phyloP scores from a whole-genome alignment of 2,797 vertebrate species.

The Parambassis ranga region DNA sequence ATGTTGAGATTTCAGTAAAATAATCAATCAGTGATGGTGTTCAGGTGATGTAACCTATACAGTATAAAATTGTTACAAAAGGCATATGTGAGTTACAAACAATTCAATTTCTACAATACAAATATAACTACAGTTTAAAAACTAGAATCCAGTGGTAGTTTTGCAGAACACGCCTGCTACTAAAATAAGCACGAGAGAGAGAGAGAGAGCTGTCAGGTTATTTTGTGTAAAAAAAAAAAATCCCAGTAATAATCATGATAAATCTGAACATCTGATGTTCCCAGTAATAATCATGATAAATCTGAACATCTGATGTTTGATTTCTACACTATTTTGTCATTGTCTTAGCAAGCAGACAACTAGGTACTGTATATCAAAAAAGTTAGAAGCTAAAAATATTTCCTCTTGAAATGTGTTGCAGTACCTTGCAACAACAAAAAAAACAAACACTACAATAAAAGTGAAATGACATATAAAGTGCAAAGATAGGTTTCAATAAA shows the following conservation, averaged over 20 bases:
- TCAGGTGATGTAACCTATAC: slow-evolving; percentile 73
- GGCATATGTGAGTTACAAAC: slow-evolving; percentile 81
- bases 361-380: slow-evolving; percentile 61
- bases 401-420: slow-evolving; percentile 62
- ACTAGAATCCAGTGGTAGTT: slow-evolving; percentile 63
- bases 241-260: slow-evolving; percentile 11
- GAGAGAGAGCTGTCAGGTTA: slow-evolving; percentile 37
- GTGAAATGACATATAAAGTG: slow-evolving; percentile 74
- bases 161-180: slow-evolving; percentile 36
- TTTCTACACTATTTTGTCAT: slow-evolving; percentile 26
- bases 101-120: slow-evolving; percentile 72
- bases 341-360: slow-evolving; percentile 39
- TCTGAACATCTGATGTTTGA: slow-evolving; percentile 29
- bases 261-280: slow-evolving; percentile 37
- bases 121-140: slow-evolving; percentile 48
- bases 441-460: slow-evolving; percentile 66
- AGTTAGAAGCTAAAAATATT: slow-evolving; percentile 62
- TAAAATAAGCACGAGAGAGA: slow-evolving; percentile 49
- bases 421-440: slow-evolving; percentile 58
- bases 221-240: slow-evolving; percentile 45
- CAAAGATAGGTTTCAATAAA: slow-evolving; percentile 75
- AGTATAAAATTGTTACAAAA: slow-evolving; percentile 85
- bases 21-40: slow-evolving; percentile 61
- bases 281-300: slow-evolving; percentile 13
- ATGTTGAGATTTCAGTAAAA: slow-evolving; percentile 53